Evolutionary conservation across 1,140 invertebrate species (phyloP).

Genomic region (Musca vetustissima): DNA sequence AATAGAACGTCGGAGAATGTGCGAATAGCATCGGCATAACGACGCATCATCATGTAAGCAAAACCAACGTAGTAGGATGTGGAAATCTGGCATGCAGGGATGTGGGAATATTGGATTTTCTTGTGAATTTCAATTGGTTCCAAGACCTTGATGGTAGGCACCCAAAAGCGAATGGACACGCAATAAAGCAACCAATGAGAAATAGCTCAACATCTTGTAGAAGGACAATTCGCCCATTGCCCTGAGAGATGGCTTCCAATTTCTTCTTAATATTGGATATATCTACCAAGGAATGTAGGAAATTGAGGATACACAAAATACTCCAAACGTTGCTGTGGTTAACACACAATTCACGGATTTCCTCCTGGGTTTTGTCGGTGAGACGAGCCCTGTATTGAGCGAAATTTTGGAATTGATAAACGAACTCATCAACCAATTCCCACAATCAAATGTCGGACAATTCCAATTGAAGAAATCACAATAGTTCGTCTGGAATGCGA

Average conservation of each 20-base stretch:
- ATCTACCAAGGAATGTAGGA: slow-evolving; percentile 95
- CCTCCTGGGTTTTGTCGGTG: slow-evolving; percentile 80
- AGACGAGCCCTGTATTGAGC: slow-evolving; percentile 89
- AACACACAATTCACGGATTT: slow-evolving; percentile 62
- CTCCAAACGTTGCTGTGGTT: slow-evolving; percentile 95
- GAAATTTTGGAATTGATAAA: slow-evolving; percentile 96
- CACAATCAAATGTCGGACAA: slow-evolving; percentile 99
- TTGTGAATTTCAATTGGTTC: slow-evolving; percentile 97
- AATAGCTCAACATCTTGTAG: slow-evolving; percentile 99
- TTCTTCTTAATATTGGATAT: slow-evolving; percentile 99
- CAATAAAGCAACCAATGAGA: slow-evolving; percentile 92
- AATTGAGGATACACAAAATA: slow-evolving; percentile 96
- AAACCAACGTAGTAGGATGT: slow-evolving; percentile 99
- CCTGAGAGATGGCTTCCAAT: slow-evolving; percentile 81
- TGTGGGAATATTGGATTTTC: slow-evolving; percentile 94
- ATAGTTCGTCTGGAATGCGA: too few relatives aligned
- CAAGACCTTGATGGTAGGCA: slow-evolving; percentile 95
- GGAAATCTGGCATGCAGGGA: slow-evolving; percentile 97
- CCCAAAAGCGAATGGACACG: slow-evolving; percentile 94
- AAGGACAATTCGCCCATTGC: slow-evolving; percentile 91
- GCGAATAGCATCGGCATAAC: slow-evolving; percentile 97
- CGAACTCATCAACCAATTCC: slow-evolving; percentile 98
- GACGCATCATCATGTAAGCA: slow-evolving; percentile 99
- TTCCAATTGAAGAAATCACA: too few relatives aligned
- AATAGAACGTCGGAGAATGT: slow-evolving; percentile 95